phyloP scores from a whole-genome alignment of 2,888 invertebrate genomes.

The Podotricha telesiphe region DNA sequence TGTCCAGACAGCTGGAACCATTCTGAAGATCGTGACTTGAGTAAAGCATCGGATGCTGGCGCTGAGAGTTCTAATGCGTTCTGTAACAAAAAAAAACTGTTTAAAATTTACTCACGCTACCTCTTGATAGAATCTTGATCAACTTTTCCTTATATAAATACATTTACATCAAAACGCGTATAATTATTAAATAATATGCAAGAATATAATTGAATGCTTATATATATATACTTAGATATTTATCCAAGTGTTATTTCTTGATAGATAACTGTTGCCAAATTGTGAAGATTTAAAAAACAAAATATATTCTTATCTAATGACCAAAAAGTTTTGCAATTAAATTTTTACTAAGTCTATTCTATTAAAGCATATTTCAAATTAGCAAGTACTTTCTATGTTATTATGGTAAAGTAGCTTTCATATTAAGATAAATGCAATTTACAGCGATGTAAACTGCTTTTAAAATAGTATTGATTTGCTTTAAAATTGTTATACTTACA shows the following conservation, averaged over 20 bases:
- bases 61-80: slow-evolving; percentile 95
- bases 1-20: slow-evolving; percentile 98
- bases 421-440: neutral
- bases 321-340: slow-evolving; percentile 22
- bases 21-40: slow-evolving; percentile 87
- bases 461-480: neutral
- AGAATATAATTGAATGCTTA: neutral
- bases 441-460: neutral
- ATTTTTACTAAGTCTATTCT: slow-evolving; percentile 26
- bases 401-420: slow-evolving; percentile 16
- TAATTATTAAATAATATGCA: neutral
- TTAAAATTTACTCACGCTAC: neutral
- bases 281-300: slow-evolving; percentile 14
- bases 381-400: slow-evolving; percentile 11
- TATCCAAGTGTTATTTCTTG: neutral
- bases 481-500: slow-evolving; percentile 83
- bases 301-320: slow-evolving; percentile 3
- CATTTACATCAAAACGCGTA: neutral
- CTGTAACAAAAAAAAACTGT: slow-evolving; percentile 82
- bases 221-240: neutral
- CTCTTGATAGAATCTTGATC: neutral
- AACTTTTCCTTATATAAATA: neutral
- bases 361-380: slow-evolving; percentile 12
- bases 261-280: neutral
- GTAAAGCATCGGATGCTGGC: slow-evolving; percentile 93